Evolutionary conservation across 1,140 invertebrate genomes (phyloP), one percentile per base, ranked within the genome.

Genomic region (Trichonephila inaurata): DNA sequence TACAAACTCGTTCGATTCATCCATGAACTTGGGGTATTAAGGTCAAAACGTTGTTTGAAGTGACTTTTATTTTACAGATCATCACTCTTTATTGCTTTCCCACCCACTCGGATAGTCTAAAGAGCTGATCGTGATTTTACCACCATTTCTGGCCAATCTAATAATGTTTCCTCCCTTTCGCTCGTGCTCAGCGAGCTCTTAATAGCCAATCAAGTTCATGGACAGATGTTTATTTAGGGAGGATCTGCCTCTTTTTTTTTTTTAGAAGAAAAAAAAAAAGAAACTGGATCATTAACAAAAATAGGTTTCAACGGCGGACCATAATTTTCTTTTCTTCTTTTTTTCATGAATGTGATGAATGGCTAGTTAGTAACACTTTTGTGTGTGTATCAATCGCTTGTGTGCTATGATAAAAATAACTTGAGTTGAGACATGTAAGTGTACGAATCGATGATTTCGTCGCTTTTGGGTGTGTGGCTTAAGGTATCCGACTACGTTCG

Each of bases 11-110:
- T 85, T 61, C 58, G 83, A 77, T 40, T 77, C 28, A 77, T 77
- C 28, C 58, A 16, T 85, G 83, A 85, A 85, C 83, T 24, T 28
- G 51, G 44, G 83, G 83, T 64, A 88, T 88, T 88, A 88, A 33
- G 86, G 86, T 88, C 86, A 88, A 88, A 21, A 2, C 61, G 61
- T 88, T 88, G 40, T 88, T 88, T 88, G 86, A 64, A 88, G 86
- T 88, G 58, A 33, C 60, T 64, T 12, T 88, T 88, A 88, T 88
- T 88, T 62, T 88, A 44, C 60, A 21, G 61, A 88, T 88, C 86
- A 88, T 88, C 86, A 40, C 86, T 88, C 86, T 85, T 85, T 85
- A 85, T 85, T 85, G 44, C 44, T 85, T 51, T 88, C 61, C 86
- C 86, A 66, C 86, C 86, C 86, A 88, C 86, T 40, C 8, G 28